Percentiles rank a stretch among this genome's conserved stretches.
Evolutionary conservation across 2,797 vertebrate species (phyloP).

Genomic region (Falco concolor): DNA sequence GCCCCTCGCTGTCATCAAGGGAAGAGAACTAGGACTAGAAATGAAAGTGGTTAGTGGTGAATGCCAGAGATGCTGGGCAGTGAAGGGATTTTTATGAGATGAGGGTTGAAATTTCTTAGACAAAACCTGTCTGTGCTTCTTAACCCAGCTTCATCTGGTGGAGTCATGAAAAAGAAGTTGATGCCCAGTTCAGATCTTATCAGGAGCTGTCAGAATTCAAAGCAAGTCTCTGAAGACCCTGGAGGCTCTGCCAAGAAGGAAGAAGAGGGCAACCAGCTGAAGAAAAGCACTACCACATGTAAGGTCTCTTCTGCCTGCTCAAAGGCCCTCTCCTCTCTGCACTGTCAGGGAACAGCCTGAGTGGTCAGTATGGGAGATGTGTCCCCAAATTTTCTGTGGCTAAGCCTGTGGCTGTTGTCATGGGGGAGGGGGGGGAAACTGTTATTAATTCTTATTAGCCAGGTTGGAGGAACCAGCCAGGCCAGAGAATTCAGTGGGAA

Average conservation of each 20-base stretch:
- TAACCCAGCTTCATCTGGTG: constrained; percentile 7
- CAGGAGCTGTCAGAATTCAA: constrained; percentile 44
- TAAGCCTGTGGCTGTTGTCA: neutral
- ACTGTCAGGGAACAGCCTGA: neutral
- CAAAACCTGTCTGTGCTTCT: neutral
- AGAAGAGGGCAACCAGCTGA: neutral
- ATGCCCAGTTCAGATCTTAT: constrained; percentile 53
- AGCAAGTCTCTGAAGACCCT: constrained; percentile 26
- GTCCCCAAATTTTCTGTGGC: neutral
- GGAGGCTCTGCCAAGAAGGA: neutral
- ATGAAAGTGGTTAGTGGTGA: neutral
- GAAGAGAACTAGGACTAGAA: neutral
- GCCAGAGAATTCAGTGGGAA: constrained; percentile 6
- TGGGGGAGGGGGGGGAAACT: neutral
- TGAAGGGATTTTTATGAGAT: neutral
- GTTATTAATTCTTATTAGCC: neutral
- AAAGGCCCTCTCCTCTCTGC: neutral
- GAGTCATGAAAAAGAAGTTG: constrained; percentile 46
- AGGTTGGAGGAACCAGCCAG: neutral
- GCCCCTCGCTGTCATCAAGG: neutral
- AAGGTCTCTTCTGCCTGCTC: neutral
- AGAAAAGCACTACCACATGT: neutral
- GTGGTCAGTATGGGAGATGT: neutral
- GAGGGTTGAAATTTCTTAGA: neutral
- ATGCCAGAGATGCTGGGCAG: neutral